Conservation (phyloP, 2,113 vertebrate genomes). For the Neotragus pygmaeus region DNA sequence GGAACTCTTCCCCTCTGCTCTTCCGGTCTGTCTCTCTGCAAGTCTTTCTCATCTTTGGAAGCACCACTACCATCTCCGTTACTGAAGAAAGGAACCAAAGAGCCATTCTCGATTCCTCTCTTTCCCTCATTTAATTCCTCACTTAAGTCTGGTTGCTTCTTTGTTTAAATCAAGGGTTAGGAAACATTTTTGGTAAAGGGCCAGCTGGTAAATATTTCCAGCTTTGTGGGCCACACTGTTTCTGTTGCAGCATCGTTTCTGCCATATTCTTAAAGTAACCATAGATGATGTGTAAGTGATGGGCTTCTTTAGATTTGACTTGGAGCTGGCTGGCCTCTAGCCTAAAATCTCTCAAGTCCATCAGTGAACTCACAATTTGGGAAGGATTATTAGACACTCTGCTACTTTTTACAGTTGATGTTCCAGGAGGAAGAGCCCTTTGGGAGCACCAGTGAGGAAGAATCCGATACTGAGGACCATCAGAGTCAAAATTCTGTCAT, state of each 20-base stretch:
- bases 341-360: not conserved
- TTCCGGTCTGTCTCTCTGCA: not conserved
- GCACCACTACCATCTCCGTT: rapidly evolving
- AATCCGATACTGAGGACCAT: conserved; percentile 69
- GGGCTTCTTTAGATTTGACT: not conserved
- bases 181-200: not conserved
- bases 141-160: not conserved
- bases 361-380: not conserved
- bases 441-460: conserved; percentile 89
- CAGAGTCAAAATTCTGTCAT: conserved; percentile 75
- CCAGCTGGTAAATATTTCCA: not conserved
- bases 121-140: not conserved
- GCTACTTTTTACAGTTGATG: not conserved
- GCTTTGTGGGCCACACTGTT: not conserved
- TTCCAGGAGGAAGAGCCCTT: conserved; percentile 79
- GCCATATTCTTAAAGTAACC: not conserved
- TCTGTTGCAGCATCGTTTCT: not conserved
- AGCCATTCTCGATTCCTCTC: not conserved
- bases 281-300: not conserved
- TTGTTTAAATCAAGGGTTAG: not conserved
- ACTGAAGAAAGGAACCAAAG: not conserved
- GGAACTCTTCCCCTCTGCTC: not conserved
- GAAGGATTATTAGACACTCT: not conserved
- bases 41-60: not conserved
- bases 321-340: not conserved